phyloP scores from a whole-genome alignment of 2,888 invertebrate species.

The Eupeodes latifasciatus region DNA sequence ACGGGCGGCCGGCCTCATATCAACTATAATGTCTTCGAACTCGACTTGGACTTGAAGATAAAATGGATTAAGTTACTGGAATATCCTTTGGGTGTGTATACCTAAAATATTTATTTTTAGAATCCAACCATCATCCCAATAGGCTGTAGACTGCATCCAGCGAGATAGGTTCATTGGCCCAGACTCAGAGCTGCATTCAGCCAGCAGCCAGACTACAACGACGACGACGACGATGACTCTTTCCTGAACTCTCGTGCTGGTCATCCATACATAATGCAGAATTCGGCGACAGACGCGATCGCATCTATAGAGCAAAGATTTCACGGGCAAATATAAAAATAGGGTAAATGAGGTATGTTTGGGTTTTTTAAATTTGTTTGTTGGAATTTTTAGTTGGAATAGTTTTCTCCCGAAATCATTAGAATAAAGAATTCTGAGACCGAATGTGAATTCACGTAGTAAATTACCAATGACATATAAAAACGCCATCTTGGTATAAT shows the following conservation, averaged over 20 bases:
- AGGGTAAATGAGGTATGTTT: slow-evolving; percentile 8
- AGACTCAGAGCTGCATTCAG: slow-evolving; percentile 33
- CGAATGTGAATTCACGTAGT: too few relatives aligned
- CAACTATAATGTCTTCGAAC: slow-evolving; percentile 12
- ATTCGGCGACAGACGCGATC: slow-evolving; percentile 40
- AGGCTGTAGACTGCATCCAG: too few relatives aligned
- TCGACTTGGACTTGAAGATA: slow-evolving; percentile 43
- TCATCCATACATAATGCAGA: slow-evolving; percentile 33
- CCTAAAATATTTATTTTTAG: slow-evolving; percentile 68
- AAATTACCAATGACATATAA: too few relatives aligned
- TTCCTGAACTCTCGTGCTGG: slow-evolving; percentile 27
- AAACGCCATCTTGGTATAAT: too few relatives aligned
- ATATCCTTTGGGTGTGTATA: slow-evolving; percentile 65
- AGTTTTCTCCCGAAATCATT: too few relatives aligned
- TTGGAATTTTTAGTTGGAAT: too few relatives aligned
- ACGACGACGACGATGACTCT: slow-evolving; percentile 44
- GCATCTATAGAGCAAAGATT: neutral
- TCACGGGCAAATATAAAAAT: neutral
- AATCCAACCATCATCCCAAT: slow-evolving; percentile 20
- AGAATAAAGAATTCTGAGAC: too few relatives aligned
- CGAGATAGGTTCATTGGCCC: slow-evolving; percentile 61
- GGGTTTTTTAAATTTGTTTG: neutral
- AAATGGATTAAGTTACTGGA: slow-evolving; percentile 75
- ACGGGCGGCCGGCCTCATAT: neutral
- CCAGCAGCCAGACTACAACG: slow-evolving; percentile 15